A percentile compares a stretch with the other conserved stretches of the same genome.
Conservation (phyloP, 2,888 invertebrate species). For the Nomada ferruginata region DNA sequence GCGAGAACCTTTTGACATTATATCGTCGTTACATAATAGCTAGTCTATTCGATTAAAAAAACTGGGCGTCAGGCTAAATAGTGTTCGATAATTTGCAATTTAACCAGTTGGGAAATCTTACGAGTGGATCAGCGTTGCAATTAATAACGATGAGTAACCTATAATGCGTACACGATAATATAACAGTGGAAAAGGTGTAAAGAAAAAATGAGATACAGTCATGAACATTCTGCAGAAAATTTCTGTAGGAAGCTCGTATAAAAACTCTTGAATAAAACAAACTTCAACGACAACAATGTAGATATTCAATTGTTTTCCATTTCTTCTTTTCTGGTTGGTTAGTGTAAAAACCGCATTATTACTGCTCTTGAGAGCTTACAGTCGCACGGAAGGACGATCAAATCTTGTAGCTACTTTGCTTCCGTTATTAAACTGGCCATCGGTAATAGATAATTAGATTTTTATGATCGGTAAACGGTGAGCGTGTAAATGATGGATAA, state of each 20-base stretch:
- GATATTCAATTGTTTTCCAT: background rate
- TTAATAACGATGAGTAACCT: constrained; percentile 31
- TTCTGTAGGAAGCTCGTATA: background rate
- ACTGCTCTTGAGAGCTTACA: background rate
- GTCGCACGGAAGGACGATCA: background rate
- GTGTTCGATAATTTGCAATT: background rate
- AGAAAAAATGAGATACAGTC: background rate
- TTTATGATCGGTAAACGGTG: background rate
- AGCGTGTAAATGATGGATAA: background rate
- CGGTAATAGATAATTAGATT: constrained; percentile 21
- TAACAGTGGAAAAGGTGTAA: background rate
- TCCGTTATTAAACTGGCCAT: background rate
- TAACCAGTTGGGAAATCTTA: too few species aligned
- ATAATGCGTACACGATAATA: constrained; percentile 16
- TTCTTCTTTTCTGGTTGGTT: background rate
- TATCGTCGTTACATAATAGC: background rate
- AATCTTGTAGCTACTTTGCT: background rate
- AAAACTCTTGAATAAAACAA: background rate
- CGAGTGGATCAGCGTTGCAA: background rate
- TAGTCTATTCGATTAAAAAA: background rate
- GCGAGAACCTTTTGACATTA: background rate
- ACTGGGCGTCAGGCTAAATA: background rate
- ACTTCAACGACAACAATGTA: background rate
- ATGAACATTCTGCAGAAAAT: background rate
- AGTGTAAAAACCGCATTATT: background rate